phyloP scores from a whole-genome alignment of 2,113 vertebrate genomes.

The Protobothrops mucrosquamatus region DNA sequence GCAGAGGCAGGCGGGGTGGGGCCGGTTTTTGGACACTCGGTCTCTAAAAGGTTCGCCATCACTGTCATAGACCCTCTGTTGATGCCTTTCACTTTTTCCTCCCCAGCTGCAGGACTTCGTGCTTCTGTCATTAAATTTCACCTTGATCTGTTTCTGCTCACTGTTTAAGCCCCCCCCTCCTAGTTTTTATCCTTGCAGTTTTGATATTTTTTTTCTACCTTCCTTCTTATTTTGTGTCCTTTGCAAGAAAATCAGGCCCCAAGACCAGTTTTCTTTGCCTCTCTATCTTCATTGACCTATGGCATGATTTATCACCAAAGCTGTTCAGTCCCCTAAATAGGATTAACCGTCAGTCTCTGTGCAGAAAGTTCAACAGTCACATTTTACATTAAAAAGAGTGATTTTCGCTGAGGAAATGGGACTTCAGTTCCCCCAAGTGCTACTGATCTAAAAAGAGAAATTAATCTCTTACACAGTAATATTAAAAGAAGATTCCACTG shows the following conservation, averaged over 20 bases:
- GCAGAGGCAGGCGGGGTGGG: too few species aligned
- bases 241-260: not conserved
- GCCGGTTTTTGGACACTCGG: too few species aligned
- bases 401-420: not conserved
- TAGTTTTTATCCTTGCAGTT: not conserved
- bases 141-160: not conserved
- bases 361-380: not conserved
- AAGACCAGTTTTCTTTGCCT: too few species aligned
- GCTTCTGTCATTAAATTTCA: not conserved
- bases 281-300: rapidly evolving
- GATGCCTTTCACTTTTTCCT: too few species aligned
- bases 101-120: too few species aligned
- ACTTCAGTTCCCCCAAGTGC: not conserved
- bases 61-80: too few species aligned
- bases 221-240: not conserved
- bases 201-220: not conserved
- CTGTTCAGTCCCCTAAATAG: not conserved
- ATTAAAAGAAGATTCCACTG: not conserved
- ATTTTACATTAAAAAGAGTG: not conserved
- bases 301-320: not conserved
- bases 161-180: not conserved
- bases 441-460: not conserved
- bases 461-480: not conserved
- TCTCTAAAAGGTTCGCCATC: too few species aligned
- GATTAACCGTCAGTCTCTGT: not conserved